Percentiles rank a stretch among this genome's conserved stretches.
Conservation (phyloP, 2,888 invertebrate species). For the Aromia moschata region DNA sequence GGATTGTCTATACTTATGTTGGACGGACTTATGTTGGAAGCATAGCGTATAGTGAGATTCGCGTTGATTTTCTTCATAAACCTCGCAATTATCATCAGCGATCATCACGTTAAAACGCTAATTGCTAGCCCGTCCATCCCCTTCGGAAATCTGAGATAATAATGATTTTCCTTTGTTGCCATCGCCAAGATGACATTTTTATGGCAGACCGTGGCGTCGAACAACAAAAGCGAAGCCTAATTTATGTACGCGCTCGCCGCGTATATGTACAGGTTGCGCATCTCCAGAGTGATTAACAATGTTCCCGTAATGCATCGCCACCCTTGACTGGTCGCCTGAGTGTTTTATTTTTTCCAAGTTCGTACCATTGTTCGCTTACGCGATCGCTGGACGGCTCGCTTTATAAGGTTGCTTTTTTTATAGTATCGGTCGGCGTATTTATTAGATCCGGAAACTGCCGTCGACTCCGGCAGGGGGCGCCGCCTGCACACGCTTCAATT, state of each 20-base stretch:
- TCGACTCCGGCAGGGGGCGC: neutral
- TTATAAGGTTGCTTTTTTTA: neutral
- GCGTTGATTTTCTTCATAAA: no score
- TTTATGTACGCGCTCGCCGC: conserved; percentile 25
- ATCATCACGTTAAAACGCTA: no score
- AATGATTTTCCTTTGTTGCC: conserved; percentile 32
- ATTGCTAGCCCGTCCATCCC: no score
- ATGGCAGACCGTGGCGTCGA: conserved; percentile 27
- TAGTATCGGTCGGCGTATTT: conserved; percentile 3
- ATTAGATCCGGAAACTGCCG: neutral
- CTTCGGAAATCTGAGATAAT: conserved; percentile 24
- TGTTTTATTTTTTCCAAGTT: conserved; percentile 49
- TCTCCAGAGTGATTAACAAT: conserved; percentile 52
- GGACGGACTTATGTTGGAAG: no score
- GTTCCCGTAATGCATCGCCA: conserved; percentile 46
- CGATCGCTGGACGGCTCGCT: conserved; percentile 30
- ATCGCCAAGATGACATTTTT: conserved; percentile 34
- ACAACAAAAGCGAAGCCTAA: conserved; percentile 35
- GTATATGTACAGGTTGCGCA: conserved; percentile 47
- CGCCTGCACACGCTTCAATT: neutral
- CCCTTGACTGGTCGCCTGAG: conserved; percentile 48
- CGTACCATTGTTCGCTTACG: conserved; percentile 48
- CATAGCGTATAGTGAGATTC: no score
- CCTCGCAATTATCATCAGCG: no score
- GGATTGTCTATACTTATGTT: no score